Base-by-base conservation (phyloP, 35 echinoderm and acorn worm species). In the Lytechinus variegatus region DNA sequence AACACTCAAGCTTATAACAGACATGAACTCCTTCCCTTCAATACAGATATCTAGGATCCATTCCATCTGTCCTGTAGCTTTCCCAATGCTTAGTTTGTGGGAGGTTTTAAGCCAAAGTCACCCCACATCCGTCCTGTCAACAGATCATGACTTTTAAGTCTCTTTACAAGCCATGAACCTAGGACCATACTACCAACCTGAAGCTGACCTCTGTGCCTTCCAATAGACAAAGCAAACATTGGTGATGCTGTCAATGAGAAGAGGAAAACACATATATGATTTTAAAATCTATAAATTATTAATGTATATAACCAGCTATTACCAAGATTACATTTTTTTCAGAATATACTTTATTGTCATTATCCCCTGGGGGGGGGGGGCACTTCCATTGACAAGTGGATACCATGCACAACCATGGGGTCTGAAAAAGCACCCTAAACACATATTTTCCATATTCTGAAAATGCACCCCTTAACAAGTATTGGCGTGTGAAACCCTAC, bases 141-240 rank as follows among this genome's bases (percentile, higher is more conserved):
- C n/a, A 93, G 92, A 57, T 93, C 92, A 53, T 57, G n/a, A 54
- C 52, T 93, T 24, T 93, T 93, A 1, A 93, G 5, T 57, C 52
- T 16, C 54, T 55, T 57, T 5, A 93, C n/a, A 55, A 57, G 27
- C 52, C 92, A 54, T 27, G 55, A 54, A 4, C 92, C 92, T 57
- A 57, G 51, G n/a, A 57, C 55, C 1, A 57, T 54, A 10, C 11
- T 27, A 10, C 92, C 92, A 27, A 57, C n/a, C 28, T 93, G 92
- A 11, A 93, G 52, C 14, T 55, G 53, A 6, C 92, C 92, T 16
- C 55, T n/a, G 5, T 93, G 52, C n/a, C 92, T 53, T 28, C 92
- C 92, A 24, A 93, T n/a, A 10, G 92, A 93, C 16, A 93, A 11
- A 4, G 55, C 52, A n/a, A 93, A 93, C 92, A 54, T 55, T 19